Conservation (phyloP, 1,140 invertebrate genomes). For the Gryon sp. region DNA sequence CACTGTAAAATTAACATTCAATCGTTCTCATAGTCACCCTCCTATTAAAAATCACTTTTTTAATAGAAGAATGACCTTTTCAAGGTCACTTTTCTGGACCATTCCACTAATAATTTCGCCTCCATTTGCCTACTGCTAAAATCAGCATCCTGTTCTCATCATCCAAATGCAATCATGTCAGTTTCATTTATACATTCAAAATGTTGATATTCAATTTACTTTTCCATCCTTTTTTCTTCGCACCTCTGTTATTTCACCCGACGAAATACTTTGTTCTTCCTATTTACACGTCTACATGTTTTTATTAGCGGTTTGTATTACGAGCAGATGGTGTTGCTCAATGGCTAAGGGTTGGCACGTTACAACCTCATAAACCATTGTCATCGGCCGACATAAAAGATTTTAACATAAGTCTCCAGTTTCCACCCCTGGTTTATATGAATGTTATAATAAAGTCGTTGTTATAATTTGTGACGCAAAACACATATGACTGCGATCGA, state of each 20-base stretch:
- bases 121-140: too few species aligned
- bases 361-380: conserved; percentile 68
- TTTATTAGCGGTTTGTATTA: conserved; percentile 79
- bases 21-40: too few species aligned
- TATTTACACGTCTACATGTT: conserved; percentile 66
- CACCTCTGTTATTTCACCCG: neutral
- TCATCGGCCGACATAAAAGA: conserved; percentile 72
- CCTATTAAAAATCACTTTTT: too few species aligned
- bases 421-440: conserved; percentile 29
- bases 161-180: too few species aligned
- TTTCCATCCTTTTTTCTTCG: conserved; percentile 17
- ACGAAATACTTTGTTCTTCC: conserved; percentile 13
- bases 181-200: too few species aligned
- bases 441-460: conserved; percentile 60
- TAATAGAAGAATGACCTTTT: too few species aligned
- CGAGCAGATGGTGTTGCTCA: conserved; percentile 77
- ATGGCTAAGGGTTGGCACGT: conserved; percentile 72
- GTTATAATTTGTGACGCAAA: conserved; percentile 52
- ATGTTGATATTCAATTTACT: conserved; percentile 1
- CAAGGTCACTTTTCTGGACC: too few species aligned
- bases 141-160: too few species aligned
- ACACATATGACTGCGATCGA: conserved; percentile 24
- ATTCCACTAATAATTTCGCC: too few species aligned
- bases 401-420: conserved; percentile 64
- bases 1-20: too few species aligned